Conservation (phyloP, 2,888 invertebrate species). For the Pogonocherus hispidulus region DNA sequence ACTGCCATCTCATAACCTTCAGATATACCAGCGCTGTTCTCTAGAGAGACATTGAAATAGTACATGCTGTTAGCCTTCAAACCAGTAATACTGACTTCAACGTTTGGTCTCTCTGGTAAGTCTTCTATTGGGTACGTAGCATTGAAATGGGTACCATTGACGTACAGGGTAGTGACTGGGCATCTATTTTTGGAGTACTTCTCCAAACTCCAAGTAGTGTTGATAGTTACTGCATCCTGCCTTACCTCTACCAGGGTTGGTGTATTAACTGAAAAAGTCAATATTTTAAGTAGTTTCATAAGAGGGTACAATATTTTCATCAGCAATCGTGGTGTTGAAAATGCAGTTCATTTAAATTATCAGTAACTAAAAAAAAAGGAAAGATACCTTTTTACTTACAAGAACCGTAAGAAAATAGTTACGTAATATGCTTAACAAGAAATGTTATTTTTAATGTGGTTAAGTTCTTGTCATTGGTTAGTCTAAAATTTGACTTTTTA, state of each 20-base stretch:
- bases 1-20: not conserved
- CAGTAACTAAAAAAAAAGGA: too few relatives aligned
- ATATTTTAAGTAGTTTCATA: too few relatives aligned
- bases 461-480: too few relatives aligned
- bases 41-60: not conserved
- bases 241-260: conserved; percentile 24
- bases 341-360: too few relatives aligned
- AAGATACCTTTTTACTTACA: too few relatives aligned
- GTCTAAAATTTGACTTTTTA: too few relatives aligned
- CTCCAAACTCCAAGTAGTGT: conserved; percentile 37
- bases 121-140: not conserved
- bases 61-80: conserved; percentile 3
- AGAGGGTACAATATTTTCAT: too few relatives aligned
- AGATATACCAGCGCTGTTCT: not conserved
- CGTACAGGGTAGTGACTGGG: not conserved
- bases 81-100: not conserved
- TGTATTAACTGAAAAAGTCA: conserved; percentile 21
- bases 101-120: not conserved
- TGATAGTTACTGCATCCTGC: conserved; percentile 12
- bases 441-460: too few relatives aligned
- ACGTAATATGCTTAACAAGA: too few relatives aligned
- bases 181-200: conserved; percentile 31
- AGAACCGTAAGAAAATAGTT: too few relatives aligned
- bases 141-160: conserved; percentile 7
- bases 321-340: too few relatives aligned